phyloP scores from a whole-genome alignment of 2,113 vertebrate genomes.

The Ornithorhynchus anatinus region DNA sequence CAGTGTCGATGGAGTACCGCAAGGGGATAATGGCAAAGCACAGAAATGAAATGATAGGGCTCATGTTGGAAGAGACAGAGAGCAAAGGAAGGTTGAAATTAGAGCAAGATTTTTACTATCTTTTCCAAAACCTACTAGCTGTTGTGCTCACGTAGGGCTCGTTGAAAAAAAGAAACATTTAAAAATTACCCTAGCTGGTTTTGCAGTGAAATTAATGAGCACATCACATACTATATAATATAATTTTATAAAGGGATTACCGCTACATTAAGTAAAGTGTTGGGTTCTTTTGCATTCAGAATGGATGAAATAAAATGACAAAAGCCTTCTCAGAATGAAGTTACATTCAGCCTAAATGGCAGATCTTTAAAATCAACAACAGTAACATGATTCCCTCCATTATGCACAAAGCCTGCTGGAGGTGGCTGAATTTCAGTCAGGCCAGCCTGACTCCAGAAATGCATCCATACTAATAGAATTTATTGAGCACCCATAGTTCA shows the following conservation, averaged over 20 bases:
- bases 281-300: conserved; percentile 18
- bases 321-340: conserved; percentile 1
- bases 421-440: background rate
- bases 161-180: background rate
- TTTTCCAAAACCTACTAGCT: conserved; percentile 9
- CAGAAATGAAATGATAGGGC: conserved; percentile 37
- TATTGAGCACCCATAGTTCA: too few relatives aligned
- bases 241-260: conserved; percentile 27
- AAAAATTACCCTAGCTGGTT: conserved; percentile 18
- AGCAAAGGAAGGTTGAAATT: background rate
- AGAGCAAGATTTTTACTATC: conserved; percentile 4
- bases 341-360: background rate
- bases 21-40: conserved; percentile 5
- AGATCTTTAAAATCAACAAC: background rate
- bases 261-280: conserved; percentile 19
- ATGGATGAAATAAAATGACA: conserved; percentile 22
- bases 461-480: too few relatives aligned
- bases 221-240: conserved; percentile 34
- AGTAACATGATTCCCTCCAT: background rate
- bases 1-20: conserved; percentile 27
- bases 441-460: background rate
- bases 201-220: conserved; percentile 39
- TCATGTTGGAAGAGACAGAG: conserved; percentile 14
- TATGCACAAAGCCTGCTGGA: background rate
- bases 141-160: conserved; percentile 3